phyloP scores from a whole-genome alignment of 2,888 invertebrate genomes.

The Tortrix viridana region DNA sequence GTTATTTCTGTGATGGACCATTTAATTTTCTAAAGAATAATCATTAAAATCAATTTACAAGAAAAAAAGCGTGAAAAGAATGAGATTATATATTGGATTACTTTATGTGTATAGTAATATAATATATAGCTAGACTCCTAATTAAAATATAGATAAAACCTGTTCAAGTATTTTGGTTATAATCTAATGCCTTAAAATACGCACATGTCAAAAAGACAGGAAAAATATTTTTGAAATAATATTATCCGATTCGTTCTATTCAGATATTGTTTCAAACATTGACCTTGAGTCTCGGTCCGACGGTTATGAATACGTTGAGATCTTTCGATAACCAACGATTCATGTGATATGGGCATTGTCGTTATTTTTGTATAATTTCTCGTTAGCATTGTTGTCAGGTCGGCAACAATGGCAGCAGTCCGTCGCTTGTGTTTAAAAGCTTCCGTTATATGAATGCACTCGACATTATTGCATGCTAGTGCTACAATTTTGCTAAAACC shows the following conservation, averaged over 20 bases:
- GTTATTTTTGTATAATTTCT: conserved; percentile 11
- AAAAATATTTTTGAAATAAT: not conserved
- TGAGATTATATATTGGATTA: too few species aligned
- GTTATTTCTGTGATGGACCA: too few species aligned
- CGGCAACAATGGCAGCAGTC: too few species aligned
- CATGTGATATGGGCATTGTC: conserved; percentile 14
- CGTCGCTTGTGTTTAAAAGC: conserved; percentile 1
- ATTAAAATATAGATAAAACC: too few species aligned
- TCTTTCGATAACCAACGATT: conserved; percentile 23
- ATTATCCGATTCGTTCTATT: not conserved
- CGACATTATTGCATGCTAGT: conserved; percentile 4
- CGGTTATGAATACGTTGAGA: conserved; percentile 20
- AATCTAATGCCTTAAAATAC: too few species aligned
- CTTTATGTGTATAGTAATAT: too few species aligned
- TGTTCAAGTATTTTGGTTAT: too few species aligned
- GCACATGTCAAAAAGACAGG: too few species aligned
- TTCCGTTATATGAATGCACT: not conserved
- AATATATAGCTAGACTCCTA: too few species aligned
- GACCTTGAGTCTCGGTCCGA: conserved; percentile 22
- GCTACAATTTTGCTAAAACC: conserved; percentile 23
- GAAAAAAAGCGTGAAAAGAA: too few species aligned
- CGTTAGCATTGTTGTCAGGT: not conserved
- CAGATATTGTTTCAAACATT: conserved; percentile 17
- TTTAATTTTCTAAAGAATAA: too few species aligned
- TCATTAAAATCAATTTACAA: too few species aligned